Conservation (phyloP, 2,888 invertebrate genomes). For the Drepana falcataria region DNA sequence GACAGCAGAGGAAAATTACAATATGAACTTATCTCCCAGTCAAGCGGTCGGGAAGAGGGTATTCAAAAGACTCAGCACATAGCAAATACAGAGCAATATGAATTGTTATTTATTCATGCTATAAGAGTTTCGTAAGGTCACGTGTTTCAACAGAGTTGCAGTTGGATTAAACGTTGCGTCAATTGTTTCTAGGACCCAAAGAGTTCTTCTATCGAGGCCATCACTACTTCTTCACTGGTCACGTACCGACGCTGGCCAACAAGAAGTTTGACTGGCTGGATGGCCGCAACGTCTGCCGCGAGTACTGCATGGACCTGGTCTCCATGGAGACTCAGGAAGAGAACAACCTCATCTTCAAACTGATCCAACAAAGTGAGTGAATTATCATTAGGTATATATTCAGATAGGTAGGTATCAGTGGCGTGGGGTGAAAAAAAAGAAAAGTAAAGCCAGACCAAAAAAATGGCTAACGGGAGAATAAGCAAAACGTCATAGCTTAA, state of each 20-base stretch:
- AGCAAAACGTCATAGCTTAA: too few relatives aligned
- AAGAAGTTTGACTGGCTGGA: slow-evolving; percentile 94
- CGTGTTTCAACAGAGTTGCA: background rate
- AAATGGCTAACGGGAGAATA: too few relatives aligned
- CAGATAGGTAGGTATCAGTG: too few relatives aligned
- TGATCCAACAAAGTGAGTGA: slow-evolving; percentile 88
- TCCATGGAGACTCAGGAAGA: slow-evolving; percentile 94
- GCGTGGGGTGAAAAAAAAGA: too few relatives aligned
- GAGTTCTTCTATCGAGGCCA: slow-evolving; percentile 92
- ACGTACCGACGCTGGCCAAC: slow-evolving; percentile 86
- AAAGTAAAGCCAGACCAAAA: too few relatives aligned
- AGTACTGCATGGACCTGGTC: slow-evolving; percentile 96
- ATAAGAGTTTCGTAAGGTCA: background rate
- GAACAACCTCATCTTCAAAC: slow-evolving; percentile 92
- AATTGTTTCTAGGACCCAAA: slow-evolving; percentile 85
- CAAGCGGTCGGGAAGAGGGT: slow-evolving; percentile 87
- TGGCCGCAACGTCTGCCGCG: slow-evolving; percentile 93
- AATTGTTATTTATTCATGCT: slow-evolving; percentile 6
- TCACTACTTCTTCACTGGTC: slow-evolving; percentile 92
- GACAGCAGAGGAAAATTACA: too few relatives aligned
- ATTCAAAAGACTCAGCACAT: slow-evolving; percentile 78
- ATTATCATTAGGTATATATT: background rate
- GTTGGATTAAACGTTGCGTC: background rate
- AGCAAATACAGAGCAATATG: slow-evolving; percentile 10
- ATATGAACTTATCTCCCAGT: too few relatives aligned